These are phyloP conservation scores for Percina caprodes DNA, from an alignment of 2,113 vertebrate species.

Conservation along the genomic window DNA sequence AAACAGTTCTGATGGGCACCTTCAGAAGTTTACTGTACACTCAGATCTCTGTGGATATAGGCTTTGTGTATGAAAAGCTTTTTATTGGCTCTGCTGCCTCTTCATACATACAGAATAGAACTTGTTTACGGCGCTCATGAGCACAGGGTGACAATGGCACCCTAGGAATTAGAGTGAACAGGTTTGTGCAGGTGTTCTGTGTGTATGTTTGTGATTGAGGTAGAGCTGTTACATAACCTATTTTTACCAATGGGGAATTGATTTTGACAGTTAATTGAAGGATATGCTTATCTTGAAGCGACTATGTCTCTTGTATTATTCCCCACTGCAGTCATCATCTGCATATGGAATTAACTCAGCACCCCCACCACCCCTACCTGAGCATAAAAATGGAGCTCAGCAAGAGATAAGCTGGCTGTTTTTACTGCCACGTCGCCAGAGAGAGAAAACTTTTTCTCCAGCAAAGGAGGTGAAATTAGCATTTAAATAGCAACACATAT, in stretches of 20 bases:
- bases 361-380: constrained; percentile 7
- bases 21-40: constrained; percentile 54
- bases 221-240: not conserved
- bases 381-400: constrained; percentile 48
- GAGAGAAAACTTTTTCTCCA: constrained; percentile 41
- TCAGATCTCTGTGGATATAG: constrained; percentile 28
- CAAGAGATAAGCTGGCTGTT: constrained; percentile 52
- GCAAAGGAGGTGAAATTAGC: constrained; percentile 60
- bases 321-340: constrained; percentile 45
- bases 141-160: not conserved
- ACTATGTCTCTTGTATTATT: constrained; percentile 47
- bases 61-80: constrained; percentile 17
- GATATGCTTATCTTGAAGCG: constrained; percentile 45
- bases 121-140: not conserved
- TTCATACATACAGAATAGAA: not conserved
- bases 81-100: constrained; percentile 17
- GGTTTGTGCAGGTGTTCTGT: constrained; percentile 63
- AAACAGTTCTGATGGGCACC: constrained; percentile 75
- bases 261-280: constrained; percentile 62
- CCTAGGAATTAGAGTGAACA: not conserved
- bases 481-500: constrained; percentile 78
- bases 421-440: constrained; percentile 51
- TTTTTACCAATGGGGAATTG: constrained; percentile 41
- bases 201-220: constrained; percentile 60
- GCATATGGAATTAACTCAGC: constrained; percentile 53